These are phyloP conservation scores for Caradrina clavipalpis DNA, from an alignment of 2,888 invertebrate genomes.

Conservation along the genomic window DNA sequence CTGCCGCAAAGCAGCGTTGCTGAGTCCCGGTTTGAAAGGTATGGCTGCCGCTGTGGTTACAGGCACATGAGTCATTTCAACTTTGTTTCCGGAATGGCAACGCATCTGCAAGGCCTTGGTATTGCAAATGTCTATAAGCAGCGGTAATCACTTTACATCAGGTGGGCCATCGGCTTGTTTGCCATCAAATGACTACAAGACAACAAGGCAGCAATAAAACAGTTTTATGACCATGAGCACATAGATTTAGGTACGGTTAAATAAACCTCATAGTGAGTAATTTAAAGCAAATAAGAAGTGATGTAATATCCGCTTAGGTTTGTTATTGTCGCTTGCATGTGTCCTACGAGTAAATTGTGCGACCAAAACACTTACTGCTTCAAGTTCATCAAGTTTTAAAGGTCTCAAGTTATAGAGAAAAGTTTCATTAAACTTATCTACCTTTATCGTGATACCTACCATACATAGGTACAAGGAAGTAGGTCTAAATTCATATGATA, in stretches of 20 bases:
- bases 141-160: no score
- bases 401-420: background rate
- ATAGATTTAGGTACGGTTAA: background rate
- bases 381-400: slow-evolving; percentile 11
- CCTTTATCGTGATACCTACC: background rate
- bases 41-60: no score
- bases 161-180: no score
- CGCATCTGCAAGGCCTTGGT: no score
- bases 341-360: slow-evolving; percentile 19
- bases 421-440: background rate
- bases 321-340: slow-evolving; percentile 19
- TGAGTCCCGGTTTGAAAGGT: background rate
- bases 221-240: background rate
- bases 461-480: no score
- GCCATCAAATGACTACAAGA: no score
- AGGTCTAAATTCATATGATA: no score
- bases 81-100: no score
- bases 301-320: slow-evolving; percentile 21
- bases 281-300: slow-evolving; percentile 10
- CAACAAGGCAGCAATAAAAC: background rate
- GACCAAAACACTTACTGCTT: background rate
- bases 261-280: slow-evolving; percentile 9
- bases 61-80: no score
- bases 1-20: no score
- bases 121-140: no score